Evolutionary conservation across 1,140 invertebrate species (phyloP).

Genomic region (Pachyrhynchus sulphureomaculatus): DNA sequence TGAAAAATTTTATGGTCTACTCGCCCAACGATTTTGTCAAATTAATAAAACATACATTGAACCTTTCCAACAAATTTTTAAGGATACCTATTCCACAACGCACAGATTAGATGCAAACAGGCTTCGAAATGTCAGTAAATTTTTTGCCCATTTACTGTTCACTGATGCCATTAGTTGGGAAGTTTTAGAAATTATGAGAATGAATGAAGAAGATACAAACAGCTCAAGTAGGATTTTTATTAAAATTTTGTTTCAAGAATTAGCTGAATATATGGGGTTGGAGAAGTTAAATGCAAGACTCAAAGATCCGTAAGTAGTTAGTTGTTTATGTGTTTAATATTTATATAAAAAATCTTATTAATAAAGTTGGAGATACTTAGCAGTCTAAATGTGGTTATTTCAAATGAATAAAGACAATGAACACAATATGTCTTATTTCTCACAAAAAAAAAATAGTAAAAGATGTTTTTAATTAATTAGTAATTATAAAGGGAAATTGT

Average conservation of each 20-base stretch:
- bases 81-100: constrained; percentile 91
- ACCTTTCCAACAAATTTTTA: constrained; percentile 94
- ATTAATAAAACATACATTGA: constrained; percentile 89
- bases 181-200: constrained; percentile 81
- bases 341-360: too few species aligned
- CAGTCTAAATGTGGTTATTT: too few species aligned
- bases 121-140: constrained; percentile 96
- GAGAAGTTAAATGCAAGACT: constrained; percentile 87
- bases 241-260: constrained; percentile 96
- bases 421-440: too few species aligned
- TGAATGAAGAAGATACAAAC: constrained; percentile 97
- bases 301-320: constrained; percentile 77
- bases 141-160: constrained; percentile 94
- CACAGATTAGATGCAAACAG: constrained; percentile 95
- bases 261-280: constrained; percentile 95
- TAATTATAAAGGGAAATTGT: too few species aligned
- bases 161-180: constrained; percentile 97
- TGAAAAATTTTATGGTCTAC: constrained; percentile 95
- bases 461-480: too few species aligned
- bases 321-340: too few species aligned
- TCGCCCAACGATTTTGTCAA: constrained; percentile 91
- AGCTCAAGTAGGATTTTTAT: constrained; percentile 97
- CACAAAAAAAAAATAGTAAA: too few species aligned
- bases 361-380: too few species aligned
- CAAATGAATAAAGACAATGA: too few species aligned